These are phyloP conservation scores for Abrostola tripartita DNA, from an alignment of 2,888 invertebrate genomes.

Conservation along the genomic window DNA sequence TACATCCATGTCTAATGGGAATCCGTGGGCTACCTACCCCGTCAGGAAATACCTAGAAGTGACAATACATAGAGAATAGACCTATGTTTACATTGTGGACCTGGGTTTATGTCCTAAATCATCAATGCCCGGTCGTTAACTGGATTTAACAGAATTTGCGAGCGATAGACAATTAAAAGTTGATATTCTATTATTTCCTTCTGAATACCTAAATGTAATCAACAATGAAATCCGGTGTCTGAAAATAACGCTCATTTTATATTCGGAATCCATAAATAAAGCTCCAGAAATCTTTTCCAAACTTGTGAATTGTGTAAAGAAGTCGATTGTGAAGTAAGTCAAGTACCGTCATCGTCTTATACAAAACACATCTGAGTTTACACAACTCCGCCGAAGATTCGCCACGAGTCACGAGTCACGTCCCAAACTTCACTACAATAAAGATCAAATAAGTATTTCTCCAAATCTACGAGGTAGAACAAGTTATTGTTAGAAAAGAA, in stretches of 20 bases:
- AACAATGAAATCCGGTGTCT: neutral
- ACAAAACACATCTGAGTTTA: conserved; percentile 50
- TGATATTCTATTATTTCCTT: too few species aligned
- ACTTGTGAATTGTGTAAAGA: conserved; percentile 26
- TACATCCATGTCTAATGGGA: too few species aligned
- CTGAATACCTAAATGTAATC: neutral
- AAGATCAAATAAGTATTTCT: conserved; percentile 26
- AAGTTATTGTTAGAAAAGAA: neutral
- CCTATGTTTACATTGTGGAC: too few species aligned
- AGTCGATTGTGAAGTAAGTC: conserved; percentile 27
- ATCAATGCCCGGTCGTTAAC: too few species aligned
- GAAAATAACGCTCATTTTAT: conserved; percentile 13
- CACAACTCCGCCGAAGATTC: conserved; percentile 34
- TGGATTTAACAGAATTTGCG: too few species aligned
- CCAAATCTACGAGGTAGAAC: conserved; percentile 10
- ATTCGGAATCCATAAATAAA: conserved; percentile 17
- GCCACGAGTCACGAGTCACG: conserved; percentile 29
- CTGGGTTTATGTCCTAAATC: too few species aligned
- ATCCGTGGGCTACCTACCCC: too few species aligned
- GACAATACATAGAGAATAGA: too few species aligned
- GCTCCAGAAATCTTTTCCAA: conserved; percentile 29
- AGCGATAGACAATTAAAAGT: too few species aligned
- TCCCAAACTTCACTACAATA: conserved; percentile 42
- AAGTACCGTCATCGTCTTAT: conserved; percentile 43
- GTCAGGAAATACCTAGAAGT: too few species aligned